Base-by-base conservation (phyloP, 2,797 vertebrate genomes). In the Pagetopsis macropterus region DNA sequence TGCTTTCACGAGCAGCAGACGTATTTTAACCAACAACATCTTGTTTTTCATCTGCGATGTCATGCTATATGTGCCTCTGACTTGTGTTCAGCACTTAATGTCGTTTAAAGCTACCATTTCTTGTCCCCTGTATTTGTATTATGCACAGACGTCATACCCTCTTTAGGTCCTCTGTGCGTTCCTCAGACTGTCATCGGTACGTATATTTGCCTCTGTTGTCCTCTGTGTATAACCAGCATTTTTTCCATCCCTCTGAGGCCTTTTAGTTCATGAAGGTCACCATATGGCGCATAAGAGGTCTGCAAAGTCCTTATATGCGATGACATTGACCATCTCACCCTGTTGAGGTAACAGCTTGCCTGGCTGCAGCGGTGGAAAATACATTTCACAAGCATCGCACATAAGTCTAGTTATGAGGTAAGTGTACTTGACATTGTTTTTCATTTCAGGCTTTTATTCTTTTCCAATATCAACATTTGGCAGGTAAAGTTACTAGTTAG, bases 251-350 rank as follows among this genome's bases (percentile, higher is more conserved):
- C 84, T 82, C 63, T 9, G 80, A 85, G 79, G 41, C 81, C 70
- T 37, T 37, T 3, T 16, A 58, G 49, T 58, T 57, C 50, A 45
- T 71, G 44, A 78, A 88, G 90, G 88, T 83, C 83, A 84, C 88
- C 90, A 87, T 89, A 91, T 89, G 90, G 85, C 12, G 58, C 23
- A n/a, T 40, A 27, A 56, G 72, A 87, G 72, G 55, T 81, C 73
- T 73, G 70, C 84, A 80, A 72, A 84, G 82, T 87, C 82, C 83
- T 82, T 78, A 85, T 66, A 65, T 45, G 66, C 17, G 1, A 43
- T 19, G 63, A 85, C 87, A 66, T 70, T 81, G 87, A 82, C 64
- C 75, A 43, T 52, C 49, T 52, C 45, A 15, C 58, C 72, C 50
- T 57, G 70, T 52, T 16, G n/a, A 72, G 79, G 66, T 21, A 46